Conservation (phyloP, 2,797 vertebrate species). For the Acipenser oxyrinchus region DNA sequence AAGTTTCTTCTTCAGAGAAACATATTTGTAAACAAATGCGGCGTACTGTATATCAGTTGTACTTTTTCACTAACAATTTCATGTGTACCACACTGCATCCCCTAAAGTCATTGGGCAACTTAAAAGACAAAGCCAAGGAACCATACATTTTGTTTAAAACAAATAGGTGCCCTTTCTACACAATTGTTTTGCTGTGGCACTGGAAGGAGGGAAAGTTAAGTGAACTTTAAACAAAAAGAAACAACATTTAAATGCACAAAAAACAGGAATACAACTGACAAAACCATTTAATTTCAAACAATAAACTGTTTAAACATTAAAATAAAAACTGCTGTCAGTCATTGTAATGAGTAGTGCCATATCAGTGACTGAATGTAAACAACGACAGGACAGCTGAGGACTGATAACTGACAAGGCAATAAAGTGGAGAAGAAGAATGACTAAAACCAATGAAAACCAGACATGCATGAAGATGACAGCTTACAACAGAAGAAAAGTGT, state of each 20-base stretch:
- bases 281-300: neutral
- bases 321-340: neutral
- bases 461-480: neutral
- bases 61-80: too few relatives aligned
- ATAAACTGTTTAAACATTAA: neutral
- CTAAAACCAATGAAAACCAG: neutral
- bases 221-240: neutral
- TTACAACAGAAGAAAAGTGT: neutral
- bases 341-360: neutral
- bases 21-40: too few relatives aligned
- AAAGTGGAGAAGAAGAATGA: neutral
- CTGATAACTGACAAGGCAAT: conserved; percentile 1
- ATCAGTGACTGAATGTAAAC: neutral
- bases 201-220: neutral
- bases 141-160: too few relatives aligned
- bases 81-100: too few relatives aligned
- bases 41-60: too few relatives aligned
- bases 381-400: neutral
- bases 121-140: neutral
- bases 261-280: neutral
- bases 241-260: neutral
- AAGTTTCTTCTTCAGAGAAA: neutral
- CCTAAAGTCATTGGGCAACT: neutral
- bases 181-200: too few relatives aligned
- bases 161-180: too few relatives aligned